A percentile compares a stretch with the other conserved stretches of the same genome.
Conservation (phyloP, 1,140 invertebrate species). For the Saxidomus purpurata region DNA sequence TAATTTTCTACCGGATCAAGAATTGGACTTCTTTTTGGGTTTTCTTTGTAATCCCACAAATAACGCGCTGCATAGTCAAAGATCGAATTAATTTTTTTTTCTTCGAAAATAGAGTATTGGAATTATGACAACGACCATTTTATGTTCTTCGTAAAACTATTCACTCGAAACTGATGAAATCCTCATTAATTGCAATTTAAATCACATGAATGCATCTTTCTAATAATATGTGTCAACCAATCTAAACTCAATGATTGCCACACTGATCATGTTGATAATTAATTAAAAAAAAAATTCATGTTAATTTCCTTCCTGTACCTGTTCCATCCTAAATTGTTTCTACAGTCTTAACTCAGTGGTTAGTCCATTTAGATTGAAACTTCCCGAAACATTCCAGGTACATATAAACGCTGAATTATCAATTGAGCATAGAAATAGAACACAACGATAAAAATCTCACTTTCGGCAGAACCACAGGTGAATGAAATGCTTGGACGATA, state of each 20-base stretch:
- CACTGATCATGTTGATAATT: no score
- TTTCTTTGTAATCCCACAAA: no score
- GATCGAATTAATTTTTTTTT: not conserved
- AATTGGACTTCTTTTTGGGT: no score
- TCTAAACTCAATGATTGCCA: no score
- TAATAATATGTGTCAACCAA: not conserved
- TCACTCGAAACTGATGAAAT: no score
- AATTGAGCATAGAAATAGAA: not conserved
- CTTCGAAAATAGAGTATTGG: no score
- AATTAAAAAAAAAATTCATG: no score
- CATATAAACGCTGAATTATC: not conserved
- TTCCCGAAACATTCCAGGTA: not conserved
- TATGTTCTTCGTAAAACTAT: no score
- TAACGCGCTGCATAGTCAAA: not conserved
- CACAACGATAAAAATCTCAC: constrained; percentile 3
- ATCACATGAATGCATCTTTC: not conserved
- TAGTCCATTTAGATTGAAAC: not conserved
- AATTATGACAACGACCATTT: no score
- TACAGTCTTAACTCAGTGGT: not conserved
- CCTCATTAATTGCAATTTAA: no score
- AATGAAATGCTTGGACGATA: no score
- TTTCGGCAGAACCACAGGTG: constrained; percentile 7
- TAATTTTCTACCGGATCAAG: no score
- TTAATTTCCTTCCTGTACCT: not conserved
- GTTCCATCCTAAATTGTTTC: not conserved